Evolutionary conservation across 1,140 invertebrate genomes (phyloP).

Genomic region (Drepana arcuata): DNA sequence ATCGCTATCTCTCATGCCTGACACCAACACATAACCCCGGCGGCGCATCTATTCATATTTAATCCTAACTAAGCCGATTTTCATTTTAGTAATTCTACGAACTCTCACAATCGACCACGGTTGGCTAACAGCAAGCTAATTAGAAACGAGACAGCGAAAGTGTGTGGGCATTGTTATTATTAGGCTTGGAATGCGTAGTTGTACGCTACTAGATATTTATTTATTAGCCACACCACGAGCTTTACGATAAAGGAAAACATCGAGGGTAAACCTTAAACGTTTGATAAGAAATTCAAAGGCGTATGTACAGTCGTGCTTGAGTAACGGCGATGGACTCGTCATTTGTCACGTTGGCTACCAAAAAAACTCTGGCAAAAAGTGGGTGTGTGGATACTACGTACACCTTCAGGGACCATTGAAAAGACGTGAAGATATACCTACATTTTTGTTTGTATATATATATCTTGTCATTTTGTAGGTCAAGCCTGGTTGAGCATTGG

Average conservation of each 20-base stretch:
- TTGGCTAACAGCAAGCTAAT: slow-evolving; percentile 16
- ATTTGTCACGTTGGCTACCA: no score
- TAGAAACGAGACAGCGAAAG: slow-evolving; percentile 13
- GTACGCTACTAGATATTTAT: slow-evolving; percentile 1
- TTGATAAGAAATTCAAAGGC: no score
- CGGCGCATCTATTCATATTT: slow-evolving; percentile 28
- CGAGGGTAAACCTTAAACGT: no score
- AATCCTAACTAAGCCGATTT: slow-evolving; percentile 36
- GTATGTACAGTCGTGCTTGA: no score
- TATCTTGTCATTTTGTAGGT: no score
- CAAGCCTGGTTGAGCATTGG: no score
- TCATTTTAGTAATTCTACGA: slow-evolving; percentile 34
- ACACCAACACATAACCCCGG: slow-evolving; percentile 6
- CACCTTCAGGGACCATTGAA: neutral
- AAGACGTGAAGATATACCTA: neutral
- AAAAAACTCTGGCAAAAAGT: no score
- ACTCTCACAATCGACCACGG: slow-evolving; percentile 22
- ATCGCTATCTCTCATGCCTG: slow-evolving; percentile 8
- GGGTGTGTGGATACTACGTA: slow-evolving; percentile 1
- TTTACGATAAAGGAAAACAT: no score
- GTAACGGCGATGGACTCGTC: no score
- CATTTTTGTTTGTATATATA: no score
- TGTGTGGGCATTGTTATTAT: no score
- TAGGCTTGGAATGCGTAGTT: slow-evolving; percentile 1
- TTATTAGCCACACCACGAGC: slow-evolving; percentile 1